Evolutionary conservation across 2,113 vertebrate genomes (phyloP), one percentile per base, ranked within the genome.

Genomic region (Eidolon helvum): DNA sequence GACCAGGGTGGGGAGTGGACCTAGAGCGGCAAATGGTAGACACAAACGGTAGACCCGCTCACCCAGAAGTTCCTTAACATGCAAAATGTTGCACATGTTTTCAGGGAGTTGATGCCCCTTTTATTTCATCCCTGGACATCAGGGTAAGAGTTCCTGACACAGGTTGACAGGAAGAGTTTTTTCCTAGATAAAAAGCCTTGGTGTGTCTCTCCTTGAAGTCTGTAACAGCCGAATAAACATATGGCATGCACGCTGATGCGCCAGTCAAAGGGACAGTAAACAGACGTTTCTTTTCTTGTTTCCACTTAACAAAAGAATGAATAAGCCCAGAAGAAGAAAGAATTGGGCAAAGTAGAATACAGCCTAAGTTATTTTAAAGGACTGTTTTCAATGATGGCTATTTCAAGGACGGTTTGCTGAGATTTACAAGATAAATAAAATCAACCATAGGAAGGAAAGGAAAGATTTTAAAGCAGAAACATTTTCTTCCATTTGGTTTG

Each of bases 371-470:
- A 45, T 83, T 75, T 77, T 78, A 53, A 91, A 63, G 16, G 57
- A 68, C 12, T n/a, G 12, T 87, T 96, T 68, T 24, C 71, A 63
- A 53, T 57, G 92, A 75, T 69, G 75, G 28, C 57, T 91, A 35
- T 88, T 68, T 92, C 82, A 65, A 75, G 89, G 79, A 61, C 86
- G 68, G 75, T 40, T 30, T 66, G 33, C 92, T 85, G 61, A 68
- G 61, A 87, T 77, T 83, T 94, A 90, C 43, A 83, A 68, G 45
- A 61, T 91, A 71, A 85, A 74, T 78, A 71, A 68, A 86, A 90
- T 77, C 61, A 88, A 33, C 48, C 16, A 3, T 7, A 35, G 57
- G 85, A 71, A 92, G 71, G n/a, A 30, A 80, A 59, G 48, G 59
- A 63, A 92, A 61, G n/a, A 50, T 48, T 21, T n/a, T 45, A 65